Percentiles rank a stretch among this genome's conserved stretches.
phyloP scores from a whole-genome alignment of 2,888 invertebrate genomes.

The Sericinus montela region DNA sequence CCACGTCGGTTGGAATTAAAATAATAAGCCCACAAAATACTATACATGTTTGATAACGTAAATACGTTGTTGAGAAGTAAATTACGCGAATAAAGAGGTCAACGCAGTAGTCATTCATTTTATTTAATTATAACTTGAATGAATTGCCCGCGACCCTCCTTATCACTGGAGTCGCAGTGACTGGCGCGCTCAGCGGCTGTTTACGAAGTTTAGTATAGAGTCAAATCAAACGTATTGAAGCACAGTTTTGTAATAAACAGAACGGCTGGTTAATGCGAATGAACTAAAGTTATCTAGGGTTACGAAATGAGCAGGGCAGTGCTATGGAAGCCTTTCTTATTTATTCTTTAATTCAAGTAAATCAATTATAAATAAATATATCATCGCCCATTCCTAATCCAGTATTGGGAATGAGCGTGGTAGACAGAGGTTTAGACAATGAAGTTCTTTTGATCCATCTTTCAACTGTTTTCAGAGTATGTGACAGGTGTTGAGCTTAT shows the following conservation, averaged over 20 bases:
- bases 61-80: constrained; percentile 23
- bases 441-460: too few relatives aligned
- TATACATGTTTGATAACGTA: constrained; percentile 10
- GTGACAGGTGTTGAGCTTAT: too few relatives aligned
- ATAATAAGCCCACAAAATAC: constrained; percentile 13
- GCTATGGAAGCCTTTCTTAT: too few relatives aligned
- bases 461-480: too few relatives aligned
- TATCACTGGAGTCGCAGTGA: constrained; percentile 42
- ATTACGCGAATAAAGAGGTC: constrained; percentile 30
- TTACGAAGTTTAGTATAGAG: constrained; percentile 9
- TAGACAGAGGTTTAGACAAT: too few relatives aligned
- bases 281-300: too few relatives aligned
- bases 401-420: too few relatives aligned
- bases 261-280: too few relatives aligned
- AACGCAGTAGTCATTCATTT: constrained; percentile 42
- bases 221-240: constrained; percentile 8
- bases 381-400: too few relatives aligned
- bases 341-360: too few relatives aligned
- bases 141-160: constrained; percentile 51
- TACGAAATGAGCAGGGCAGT: too few relatives aligned
- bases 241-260: not conserved
- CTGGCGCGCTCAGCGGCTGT: constrained; percentile 10
- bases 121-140: constrained; percentile 57
- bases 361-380: too few relatives aligned
- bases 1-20: constrained; percentile 3